Evolutionary conservation across 2,888 invertebrate genomes (phyloP).

Genomic region (Cybosia mesomella): DNA sequence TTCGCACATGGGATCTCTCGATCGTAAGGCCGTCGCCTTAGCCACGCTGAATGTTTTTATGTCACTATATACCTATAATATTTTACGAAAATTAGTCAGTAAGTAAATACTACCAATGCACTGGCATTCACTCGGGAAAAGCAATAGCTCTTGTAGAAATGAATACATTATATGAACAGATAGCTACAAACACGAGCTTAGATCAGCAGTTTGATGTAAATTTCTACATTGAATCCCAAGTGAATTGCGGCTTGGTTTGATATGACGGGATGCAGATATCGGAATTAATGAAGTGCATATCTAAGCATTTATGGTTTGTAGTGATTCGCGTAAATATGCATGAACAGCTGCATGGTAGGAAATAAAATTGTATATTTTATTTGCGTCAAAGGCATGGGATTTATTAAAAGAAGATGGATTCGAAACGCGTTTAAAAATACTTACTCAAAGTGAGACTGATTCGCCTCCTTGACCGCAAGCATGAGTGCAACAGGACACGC

Average conservation of each 20-base stretch:
- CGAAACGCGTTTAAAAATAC: too few species aligned
- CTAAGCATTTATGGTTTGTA: not conserved
- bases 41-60: too few species aligned
- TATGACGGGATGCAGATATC: conserved; percentile 11
- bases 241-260: conserved; percentile 3
- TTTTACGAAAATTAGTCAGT: not conserved
- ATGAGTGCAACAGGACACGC: too few species aligned
- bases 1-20: too few species aligned
- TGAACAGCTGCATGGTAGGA: not conserved
- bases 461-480: too few species aligned
- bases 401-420: too few species aligned
- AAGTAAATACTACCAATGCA: not conserved
- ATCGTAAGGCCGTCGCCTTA: too few species aligned
- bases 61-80: not conserved
- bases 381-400: too few species aligned
- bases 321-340: not conserved
- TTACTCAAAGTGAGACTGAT: too few species aligned
- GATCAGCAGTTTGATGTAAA: conserved; percentile 8
- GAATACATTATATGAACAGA: not conserved
- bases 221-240: conserved; percentile 3
- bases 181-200: not conserved
- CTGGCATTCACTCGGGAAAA: not conserved
- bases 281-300: conserved; percentile 10
- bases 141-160: not conserved
- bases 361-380: too few species aligned